phyloP scores from a whole-genome alignment of 2,888 invertebrate species.

The Dilophus febrilis region DNA sequence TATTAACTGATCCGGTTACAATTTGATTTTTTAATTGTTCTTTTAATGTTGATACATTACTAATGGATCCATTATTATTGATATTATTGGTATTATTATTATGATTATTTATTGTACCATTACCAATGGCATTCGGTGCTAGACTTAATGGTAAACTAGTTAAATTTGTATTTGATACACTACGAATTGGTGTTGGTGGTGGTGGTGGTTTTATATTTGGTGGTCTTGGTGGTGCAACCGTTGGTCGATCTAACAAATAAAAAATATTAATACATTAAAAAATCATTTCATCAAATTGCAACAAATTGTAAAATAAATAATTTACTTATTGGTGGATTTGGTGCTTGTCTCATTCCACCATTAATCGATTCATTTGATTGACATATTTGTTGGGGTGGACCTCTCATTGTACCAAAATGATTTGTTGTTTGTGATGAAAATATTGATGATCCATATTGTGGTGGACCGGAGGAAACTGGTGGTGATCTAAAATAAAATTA shows the following conservation, averaged over 20 bases:
- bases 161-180: conserved; percentile 28
- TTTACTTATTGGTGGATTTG: conserved; percentile 26
- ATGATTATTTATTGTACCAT: neutral
- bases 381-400: conserved; percentile 21
- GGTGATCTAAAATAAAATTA: conserved; percentile 21
- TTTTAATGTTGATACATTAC: conserved; percentile 21
- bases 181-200: conserved; percentile 29
- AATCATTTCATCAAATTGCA: conserved; percentile 3
- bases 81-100: conserved; percentile 9
- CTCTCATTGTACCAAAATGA: conserved; percentile 28
- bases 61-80: conserved; percentile 8
- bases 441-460: conserved; percentile 20
- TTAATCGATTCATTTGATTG: conserved; percentile 24
- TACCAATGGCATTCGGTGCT: conserved; percentile 16
- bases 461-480: conserved; percentile 19
- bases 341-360: conserved; percentile 21
- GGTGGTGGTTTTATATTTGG: conserved; percentile 29
- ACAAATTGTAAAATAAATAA: neutral
- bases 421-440: conserved; percentile 23
- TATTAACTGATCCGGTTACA: conserved; percentile 12
- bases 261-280: neutral
- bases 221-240: conserved; percentile 22
- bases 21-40: conserved; percentile 24
- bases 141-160: conserved; percentile 18
- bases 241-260: conserved; percentile 22